These are phyloP conservation scores for Drosophila fulvimacula DNA, from an alignment of 2,888 invertebrate species.

Conservation along the genomic window DNA sequence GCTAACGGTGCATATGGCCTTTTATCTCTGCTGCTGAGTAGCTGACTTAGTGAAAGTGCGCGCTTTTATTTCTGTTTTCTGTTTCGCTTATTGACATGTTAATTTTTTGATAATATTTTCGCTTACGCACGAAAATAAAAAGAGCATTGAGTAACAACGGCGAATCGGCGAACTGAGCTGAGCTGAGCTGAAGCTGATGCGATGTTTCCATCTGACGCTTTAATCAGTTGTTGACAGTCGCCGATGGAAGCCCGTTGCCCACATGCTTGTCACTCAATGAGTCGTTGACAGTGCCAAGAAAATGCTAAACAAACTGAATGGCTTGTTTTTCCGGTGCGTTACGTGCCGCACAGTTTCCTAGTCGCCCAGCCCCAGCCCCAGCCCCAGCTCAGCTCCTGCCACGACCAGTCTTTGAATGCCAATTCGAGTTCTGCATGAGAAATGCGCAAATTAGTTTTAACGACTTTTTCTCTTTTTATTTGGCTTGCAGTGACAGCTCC, in stretches of 20 bases:
- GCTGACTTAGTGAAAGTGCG: conserved; percentile 60
- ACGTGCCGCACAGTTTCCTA: conserved; percentile 33
- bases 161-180: conserved; percentile 26
- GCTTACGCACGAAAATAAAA: conserved; percentile 43
- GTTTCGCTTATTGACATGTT: conserved; percentile 54
- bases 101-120: conserved; percentile 60
- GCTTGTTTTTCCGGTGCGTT: conserved; percentile 78
- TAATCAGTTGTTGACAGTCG: conserved; percentile 47
- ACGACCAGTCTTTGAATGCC: conserved; percentile 32
- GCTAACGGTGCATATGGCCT: conserved; percentile 55
- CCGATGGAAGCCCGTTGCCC: conserved; percentile 52
- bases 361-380: background rate
- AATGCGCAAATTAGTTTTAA: conserved; percentile 52
- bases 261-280: conserved; percentile 34
- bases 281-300: conserved; percentile 69
- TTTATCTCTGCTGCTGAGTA: conserved; percentile 20
- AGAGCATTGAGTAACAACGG: conserved; percentile 59
- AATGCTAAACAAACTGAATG: conserved; percentile 75
- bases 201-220: conserved; percentile 32
- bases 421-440: conserved; percentile 71
- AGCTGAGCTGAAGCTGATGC: background rate
- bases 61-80: conserved; percentile 27
- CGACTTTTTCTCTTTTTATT: conserved; percentile 45
- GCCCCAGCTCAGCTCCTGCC: background rate
- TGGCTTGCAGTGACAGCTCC: conserved; percentile 84